A percentile compares a stretch with the other conserved stretches of the same genome.
Evolutionary conservation across 2,888 invertebrate genomes (phyloP).

Genomic region (Neoscelio sp.): DNA sequence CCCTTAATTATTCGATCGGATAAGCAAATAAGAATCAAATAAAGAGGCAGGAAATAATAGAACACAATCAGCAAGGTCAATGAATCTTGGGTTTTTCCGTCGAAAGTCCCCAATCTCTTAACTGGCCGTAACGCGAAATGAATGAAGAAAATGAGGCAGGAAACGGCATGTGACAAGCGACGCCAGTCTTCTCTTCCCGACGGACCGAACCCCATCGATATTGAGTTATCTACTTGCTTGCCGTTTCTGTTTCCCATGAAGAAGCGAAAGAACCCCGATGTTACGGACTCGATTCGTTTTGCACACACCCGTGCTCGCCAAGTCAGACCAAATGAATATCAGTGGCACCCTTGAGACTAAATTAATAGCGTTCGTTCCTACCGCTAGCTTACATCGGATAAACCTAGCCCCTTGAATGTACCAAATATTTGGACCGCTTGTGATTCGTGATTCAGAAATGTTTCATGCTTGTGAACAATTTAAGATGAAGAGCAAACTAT

Average conservation of each 20-base stretch:
- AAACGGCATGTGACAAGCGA: conserved; percentile 63
- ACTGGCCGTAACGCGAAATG: conserved; percentile 38
- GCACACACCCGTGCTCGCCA: conserved; percentile 70
- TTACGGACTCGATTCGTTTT: conserved; percentile 52
- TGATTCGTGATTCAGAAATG: conserved; percentile 41
- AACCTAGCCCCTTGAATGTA: conserved; percentile 43
- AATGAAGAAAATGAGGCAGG: conserved; percentile 45
- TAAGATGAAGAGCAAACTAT: conserved; percentile 6
- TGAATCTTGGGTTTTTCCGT: conserved; percentile 16
- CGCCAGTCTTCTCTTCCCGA: conserved; percentile 70
- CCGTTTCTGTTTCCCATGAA: conserved; percentile 71
- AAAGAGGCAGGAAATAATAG: conserved; percentile 28
- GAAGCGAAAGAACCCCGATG: conserved; percentile 44
- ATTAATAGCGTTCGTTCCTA: conserved; percentile 79
- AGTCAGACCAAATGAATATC: conserved; percentile 80
- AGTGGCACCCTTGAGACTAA: conserved; percentile 80
- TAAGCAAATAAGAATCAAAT: conserved; percentile 20
- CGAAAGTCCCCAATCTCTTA: conserved; percentile 24
- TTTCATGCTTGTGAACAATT: conserved; percentile 37
- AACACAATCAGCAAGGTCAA: conserved; percentile 26
- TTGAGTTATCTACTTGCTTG: conserved; percentile 79
- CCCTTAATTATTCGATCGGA: conserved; percentile 20
- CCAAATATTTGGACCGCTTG: conserved; percentile 53
- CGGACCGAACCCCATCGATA: conserved; percentile 75
- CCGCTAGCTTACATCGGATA: conserved; percentile 48